Conservation (phyloP, 2,113 vertebrate genomes). For the Tonatia bakeri region DNA sequence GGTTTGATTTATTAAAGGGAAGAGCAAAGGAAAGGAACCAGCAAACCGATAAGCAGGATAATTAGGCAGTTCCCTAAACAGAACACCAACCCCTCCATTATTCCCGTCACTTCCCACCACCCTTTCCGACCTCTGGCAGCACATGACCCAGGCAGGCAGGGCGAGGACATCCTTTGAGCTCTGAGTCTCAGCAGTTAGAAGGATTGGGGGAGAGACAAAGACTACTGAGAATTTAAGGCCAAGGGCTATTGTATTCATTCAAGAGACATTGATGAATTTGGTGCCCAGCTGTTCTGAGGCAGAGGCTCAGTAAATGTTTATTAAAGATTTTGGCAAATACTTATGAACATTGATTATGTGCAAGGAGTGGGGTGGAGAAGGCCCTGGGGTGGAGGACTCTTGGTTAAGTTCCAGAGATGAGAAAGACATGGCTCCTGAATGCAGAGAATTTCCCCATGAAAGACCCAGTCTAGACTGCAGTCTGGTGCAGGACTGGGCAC, state of each 20-base stretch:
- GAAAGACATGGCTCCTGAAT: not conserved
- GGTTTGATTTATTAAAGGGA: conserved; percentile 54
- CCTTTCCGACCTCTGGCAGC: not conserved
- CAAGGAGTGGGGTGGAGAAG: not conserved
- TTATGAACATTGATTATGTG: not conserved
- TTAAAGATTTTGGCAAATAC: not conserved
- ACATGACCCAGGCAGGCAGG: not conserved
- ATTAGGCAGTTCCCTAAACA: conserved; percentile 19
- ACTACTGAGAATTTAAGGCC: not conserved
- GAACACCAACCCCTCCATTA: not conserved
- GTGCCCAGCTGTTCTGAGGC: not conserved
- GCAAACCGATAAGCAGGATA: conserved; percentile 44
- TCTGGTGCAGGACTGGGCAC: not conserved
- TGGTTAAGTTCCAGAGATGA: not conserved
- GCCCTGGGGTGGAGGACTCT: not conserved
- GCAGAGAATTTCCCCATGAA: not conserved
- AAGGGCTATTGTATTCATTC: not conserved
- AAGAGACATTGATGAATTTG: not conserved
- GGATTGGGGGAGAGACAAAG: not conserved
- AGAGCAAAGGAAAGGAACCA: conserved; percentile 47
- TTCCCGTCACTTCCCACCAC: not conserved
- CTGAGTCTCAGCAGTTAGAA: not conserved
- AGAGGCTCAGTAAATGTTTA: not conserved
- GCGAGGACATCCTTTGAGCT: not conserved
- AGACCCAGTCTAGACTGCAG: not conserved